Evolutionary conservation across 2,113 vertebrate genomes (phyloP), one percentile per base, ranked within the genome.

Genomic region (Pseudonaja textilis): DNA sequence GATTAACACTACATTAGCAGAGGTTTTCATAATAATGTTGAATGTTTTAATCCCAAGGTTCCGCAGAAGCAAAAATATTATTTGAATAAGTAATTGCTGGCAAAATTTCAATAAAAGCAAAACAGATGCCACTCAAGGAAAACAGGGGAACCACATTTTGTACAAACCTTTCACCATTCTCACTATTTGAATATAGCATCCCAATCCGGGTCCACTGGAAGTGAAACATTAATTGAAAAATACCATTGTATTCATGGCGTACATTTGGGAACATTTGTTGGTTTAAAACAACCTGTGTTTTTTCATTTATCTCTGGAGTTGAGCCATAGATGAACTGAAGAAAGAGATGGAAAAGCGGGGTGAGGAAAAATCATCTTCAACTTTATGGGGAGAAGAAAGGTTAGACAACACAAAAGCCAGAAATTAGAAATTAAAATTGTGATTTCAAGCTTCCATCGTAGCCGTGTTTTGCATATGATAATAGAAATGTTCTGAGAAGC

Each of bases 131-230:
- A 3, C 25, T 42, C 52, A 57, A 1, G 3, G 50, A 39, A 91
- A 85, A 56, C 20, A 39, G 29, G 23, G 90, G 69, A 8, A 85
- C 9, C 5, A 91, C 20, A 7, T 91, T 16, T 14, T 42, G 20
- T 26, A 56, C 20, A 26, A 91, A 85, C 1, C 29, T 85, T 34
- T 91, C 64, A 26, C 59, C 64, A 56, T n/a, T 74, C 2, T 85
- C n/a, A 91, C 55, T 34, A 14, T 55, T 23, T 16, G 81, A 12
- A 42, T 34, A 55, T 5, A 91, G 2, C 10, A 91, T 22, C 12
- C 90, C 90, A 91, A 91, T 42, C 90, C 90, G 85, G 1, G n/a
- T 85, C 90, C 90, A 91, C 1, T 18, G 39, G 23, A 91, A 91
- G 26, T 56, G n/a, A 4, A 91, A n/a, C 22, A 91, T 34, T n/a